Evolutionary conservation across 1,140 invertebrate genomes (phyloP), one percentile per base, ranked within the genome.

Genomic region (Cardiocondyla obscurior): DNA sequence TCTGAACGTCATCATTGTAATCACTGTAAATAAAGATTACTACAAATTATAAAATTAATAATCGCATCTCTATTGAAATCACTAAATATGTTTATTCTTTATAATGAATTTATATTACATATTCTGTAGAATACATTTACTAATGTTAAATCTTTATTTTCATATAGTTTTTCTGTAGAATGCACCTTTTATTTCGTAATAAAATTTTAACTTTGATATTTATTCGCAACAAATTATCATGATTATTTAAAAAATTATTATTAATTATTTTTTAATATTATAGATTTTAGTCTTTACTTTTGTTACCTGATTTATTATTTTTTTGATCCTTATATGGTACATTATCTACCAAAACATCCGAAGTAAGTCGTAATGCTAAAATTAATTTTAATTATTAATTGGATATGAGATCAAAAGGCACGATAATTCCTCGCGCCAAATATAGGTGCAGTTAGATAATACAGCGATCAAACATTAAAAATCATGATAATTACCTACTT

Each of bases 301-400:
- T 22, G 22, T 65, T 28, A 30, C 30, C 19, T 65, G 19, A 10
- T 12, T 62, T 70, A 62, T 86, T 67, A 69, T 88, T 67, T 60
- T 82, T 60, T 5, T 79, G n/a, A 70, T 94, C 93, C 86, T 94
- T 93, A 87, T 93, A 95, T 28, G 94, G 94, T 44, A 94, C 89
- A 92, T 96, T 96, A 25, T 95, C 94, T 39, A 95, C 77, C 86
- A 94, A 94, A 28, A 94, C 95, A 55, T 96, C 95, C 73, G 94
- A 84, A 25, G 91, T 94, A 55, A 96, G 94, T 77, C 90, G 93
- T 44, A 94, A 93, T 84, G 94, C 95, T 95, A 91, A 19, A 88
- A 91, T 81, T 77, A 83, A 76, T 74, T 44, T 19, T 5, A 33
- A 10, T 76, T 39, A 22, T 39, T 51, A 60, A 74, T 58, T 33